phyloP scores from a whole-genome alignment of 2,113 vertebrate genomes.

The Scophthalmus maximus region DNA sequence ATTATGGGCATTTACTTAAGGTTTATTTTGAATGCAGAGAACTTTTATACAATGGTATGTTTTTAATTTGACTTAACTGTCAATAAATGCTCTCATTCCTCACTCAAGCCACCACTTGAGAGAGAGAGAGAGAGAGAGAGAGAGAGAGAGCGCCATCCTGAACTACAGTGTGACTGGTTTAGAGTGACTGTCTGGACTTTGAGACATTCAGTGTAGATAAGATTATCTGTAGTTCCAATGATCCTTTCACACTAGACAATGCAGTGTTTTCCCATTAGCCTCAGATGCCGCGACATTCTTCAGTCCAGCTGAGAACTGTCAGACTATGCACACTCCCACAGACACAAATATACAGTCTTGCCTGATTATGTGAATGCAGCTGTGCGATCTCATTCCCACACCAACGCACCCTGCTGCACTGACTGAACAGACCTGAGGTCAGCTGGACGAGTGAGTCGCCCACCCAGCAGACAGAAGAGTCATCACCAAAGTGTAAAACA shows the following conservation, averaged over 20 bases:
- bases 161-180: not conserved
- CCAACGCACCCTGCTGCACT: constrained; percentile 14
- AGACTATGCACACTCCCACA: constrained; percentile 23
- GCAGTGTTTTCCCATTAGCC: not conserved
- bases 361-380: constrained; percentile 35
- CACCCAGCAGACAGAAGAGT: not conserved
- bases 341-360: constrained; percentile 32
- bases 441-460: constrained; percentile 20
- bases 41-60: too few relatives aligned
- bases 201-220: not conserved
- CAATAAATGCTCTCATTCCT: not conserved
- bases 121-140: too few relatives aligned
- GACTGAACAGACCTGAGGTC: constrained; percentile 26
- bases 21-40: too few relatives aligned
- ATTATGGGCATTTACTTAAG: too few relatives aligned
- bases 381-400: constrained; percentile 43
- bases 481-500: not conserved
- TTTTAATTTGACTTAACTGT: too few relatives aligned
- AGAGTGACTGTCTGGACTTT: not conserved
- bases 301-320: constrained; percentile 60
- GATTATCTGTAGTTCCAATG: not conserved
- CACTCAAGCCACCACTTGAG: not conserved
- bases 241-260: not conserved
- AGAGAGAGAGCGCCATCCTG: not conserved
- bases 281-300: constrained; percentile 27